These are phyloP conservation scores for Acrobasis repandana DNA, from an alignment of 2,888 invertebrate species.

Conservation along the genomic window DNA sequence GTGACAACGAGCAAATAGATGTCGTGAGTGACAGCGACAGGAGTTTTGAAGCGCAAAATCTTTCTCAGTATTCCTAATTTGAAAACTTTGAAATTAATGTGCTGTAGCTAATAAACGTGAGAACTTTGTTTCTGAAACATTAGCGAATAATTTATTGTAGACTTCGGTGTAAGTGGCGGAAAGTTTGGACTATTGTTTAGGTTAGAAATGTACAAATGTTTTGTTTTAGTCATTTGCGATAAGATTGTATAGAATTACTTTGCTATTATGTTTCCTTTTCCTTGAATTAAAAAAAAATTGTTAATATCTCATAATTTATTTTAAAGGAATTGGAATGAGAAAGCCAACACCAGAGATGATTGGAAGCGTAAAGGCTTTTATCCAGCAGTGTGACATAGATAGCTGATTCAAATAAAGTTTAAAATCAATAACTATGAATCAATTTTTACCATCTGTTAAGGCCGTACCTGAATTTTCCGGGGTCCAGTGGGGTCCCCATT, in stretches of 20 bases:
- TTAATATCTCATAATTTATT: too few species aligned
- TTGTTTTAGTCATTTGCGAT: slow-evolving; percentile 21
- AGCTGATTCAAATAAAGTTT: too few species aligned
- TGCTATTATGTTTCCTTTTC: not conserved
- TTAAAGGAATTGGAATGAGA: too few species aligned
- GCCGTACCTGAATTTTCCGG: too few species aligned
- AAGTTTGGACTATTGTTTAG: slow-evolving; percentile 16
- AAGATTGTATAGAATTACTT: not conserved
- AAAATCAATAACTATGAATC: too few species aligned
- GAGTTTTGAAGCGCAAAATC: slow-evolving; percentile 61
- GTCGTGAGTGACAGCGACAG: slow-evolving; percentile 72
- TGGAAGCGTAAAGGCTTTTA: too few species aligned
- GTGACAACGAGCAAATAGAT: slow-evolving; percentile 73
- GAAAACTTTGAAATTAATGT: slow-evolving; percentile 22
- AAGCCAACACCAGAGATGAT: too few species aligned
- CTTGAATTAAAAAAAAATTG: too few species aligned
- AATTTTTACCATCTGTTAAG: too few species aligned
- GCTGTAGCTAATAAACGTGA: slow-evolving; percentile 12
- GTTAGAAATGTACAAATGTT: slow-evolving; percentile 36
- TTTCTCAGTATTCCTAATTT: slow-evolving; percentile 55
- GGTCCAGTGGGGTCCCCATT: too few species aligned
- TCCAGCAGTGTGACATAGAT: too few species aligned
- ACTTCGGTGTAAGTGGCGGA: slow-evolving; percentile 16
- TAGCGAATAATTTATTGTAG: slow-evolving; percentile 24
- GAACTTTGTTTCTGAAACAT: slow-evolving; percentile 20